Evolutionary conservation across 2,797 vertebrate genomes (phyloP).

Genomic region (Periophthalmus magnuspinnatus): DNA sequence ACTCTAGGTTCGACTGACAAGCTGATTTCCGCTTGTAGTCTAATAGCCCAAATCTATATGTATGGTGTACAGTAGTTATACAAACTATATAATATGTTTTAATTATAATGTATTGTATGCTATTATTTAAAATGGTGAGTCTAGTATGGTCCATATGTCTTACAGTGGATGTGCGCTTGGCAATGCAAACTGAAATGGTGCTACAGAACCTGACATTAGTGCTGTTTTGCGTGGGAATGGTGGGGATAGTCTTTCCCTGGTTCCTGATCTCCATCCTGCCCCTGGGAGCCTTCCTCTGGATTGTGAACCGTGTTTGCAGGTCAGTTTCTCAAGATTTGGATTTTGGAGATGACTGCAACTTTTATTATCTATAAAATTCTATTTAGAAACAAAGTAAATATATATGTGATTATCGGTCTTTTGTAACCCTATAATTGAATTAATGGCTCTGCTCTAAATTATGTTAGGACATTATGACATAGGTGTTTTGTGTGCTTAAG

Average conservation of each 20-base stretch:
- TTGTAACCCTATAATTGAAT: neutral
- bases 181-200: constrained; percentile 81
- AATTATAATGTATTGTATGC: neutral
- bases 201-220: constrained; percentile 83
- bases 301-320: constrained; percentile 81
- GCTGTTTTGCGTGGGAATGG: constrained; percentile 79
- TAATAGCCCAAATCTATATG: neutral
- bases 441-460: constrained; percentile 18
- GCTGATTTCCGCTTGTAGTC: constrained; percentile 28
- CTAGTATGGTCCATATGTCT: constrained; percentile 29
- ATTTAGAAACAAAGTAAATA: neutral
- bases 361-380: neutral
- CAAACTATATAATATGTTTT: neutral
- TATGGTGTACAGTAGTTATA: neutral
- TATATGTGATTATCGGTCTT: neutral
- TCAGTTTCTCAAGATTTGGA: constrained; percentile 47
- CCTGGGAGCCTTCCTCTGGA: constrained; percentile 74
- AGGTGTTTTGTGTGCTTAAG: constrained; percentile 25
- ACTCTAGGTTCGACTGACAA: constrained; percentile 46
- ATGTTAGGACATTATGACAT: neutral
- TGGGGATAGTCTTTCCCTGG: constrained; percentile 82
- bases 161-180: constrained; percentile 82
- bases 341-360: neutral
- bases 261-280: constrained; percentile 82
- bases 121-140: neutral